phyloP scores from a whole-genome alignment of 2,797 vertebrate species.

The Avahi laniger region DNA sequence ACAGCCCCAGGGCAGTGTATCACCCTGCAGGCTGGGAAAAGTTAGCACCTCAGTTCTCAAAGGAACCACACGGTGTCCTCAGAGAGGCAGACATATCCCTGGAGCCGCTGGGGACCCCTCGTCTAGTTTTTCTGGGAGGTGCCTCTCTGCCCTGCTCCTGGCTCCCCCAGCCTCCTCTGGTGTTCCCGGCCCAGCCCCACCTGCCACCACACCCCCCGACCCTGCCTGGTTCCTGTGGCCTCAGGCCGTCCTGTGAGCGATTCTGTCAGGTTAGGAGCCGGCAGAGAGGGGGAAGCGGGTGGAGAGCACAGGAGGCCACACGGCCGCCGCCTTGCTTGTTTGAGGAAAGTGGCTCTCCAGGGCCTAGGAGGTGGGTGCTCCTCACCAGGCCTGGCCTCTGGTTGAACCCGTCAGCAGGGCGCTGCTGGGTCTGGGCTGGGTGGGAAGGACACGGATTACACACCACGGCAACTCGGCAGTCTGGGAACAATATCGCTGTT shows the following conservation, averaged over 20 bases:
- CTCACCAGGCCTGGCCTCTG: too few species aligned
- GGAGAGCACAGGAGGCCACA: not conserved
- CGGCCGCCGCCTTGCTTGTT: fast-evolving
- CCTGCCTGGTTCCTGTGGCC: not conserved
- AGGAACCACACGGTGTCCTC: constrained; percentile 18
- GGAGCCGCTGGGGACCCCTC: not conserved
- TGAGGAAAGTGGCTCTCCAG: not conserved
- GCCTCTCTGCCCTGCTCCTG: not conserved
- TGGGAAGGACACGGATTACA: not conserved
- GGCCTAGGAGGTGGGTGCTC: not conserved
- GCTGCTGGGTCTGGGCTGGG: not conserved
- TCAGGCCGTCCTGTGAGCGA: not conserved
- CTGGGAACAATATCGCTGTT: not conserved
- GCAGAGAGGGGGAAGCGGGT: not conserved
- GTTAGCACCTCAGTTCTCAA: not conserved
- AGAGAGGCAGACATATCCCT: not conserved
- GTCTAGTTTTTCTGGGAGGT: not conserved
- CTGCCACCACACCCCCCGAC: not conserved
- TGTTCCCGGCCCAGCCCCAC: not conserved
- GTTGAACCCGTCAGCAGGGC: not conserved
- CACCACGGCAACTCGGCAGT: not conserved
- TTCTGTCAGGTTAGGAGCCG: not conserved
- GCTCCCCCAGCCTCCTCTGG: not conserved
- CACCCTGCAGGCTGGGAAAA: not conserved
- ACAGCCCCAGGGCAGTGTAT: not conserved